Base-by-base conservation (phyloP, 2,888 invertebrate species). In the Amiota mariae region DNA sequence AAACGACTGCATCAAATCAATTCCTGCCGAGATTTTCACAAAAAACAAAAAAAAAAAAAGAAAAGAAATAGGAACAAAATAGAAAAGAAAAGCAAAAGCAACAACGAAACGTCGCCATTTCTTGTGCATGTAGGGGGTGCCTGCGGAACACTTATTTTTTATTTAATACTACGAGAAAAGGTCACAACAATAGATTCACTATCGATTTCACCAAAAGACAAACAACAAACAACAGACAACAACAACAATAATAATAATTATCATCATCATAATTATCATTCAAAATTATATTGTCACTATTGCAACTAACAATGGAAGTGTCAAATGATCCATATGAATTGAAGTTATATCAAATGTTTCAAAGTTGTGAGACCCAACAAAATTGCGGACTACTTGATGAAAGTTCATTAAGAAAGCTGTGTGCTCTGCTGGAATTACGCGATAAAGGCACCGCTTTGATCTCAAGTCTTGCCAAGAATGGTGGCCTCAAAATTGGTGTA, bases 291-390 rank as follows among this genome's bases (percentile, higher is more conserved):
- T 74, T 72, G 68, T 72, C 61, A 68, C 71, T 77, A 85, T 82
- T 75, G 76, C 77, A 56, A 72, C 70, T 80, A 75, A 77, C 75
- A 78, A 83, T 85, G 85, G 83, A 86, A 77, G 79, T 84, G 70
- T 87, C 88, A 64, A 78, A 93, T 89, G 94, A 95, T 91, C 95
- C 94, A 63, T 95, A 96, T 88, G 96, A 96, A 89, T 93, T 94
- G 90, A 95, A 95, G 91, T 92, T 96, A 85, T 93, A 94, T 83
- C 93, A 93, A 82, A 95, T 95, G 87, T 96, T 95, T 87, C 93
- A 94, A 88, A 95, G 94, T 87, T 95, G 95, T 90, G 94, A 95
- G 90, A 91, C 92, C 79, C 92, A 93, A 87, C 93, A 93, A 84
- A 91, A 92, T 84, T 91, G 92, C 85, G 94, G 94, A 80, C 92